Base-by-base conservation (phyloP, 2,797 vertebrate genomes). In the Anguilla anguilla region DNA sequence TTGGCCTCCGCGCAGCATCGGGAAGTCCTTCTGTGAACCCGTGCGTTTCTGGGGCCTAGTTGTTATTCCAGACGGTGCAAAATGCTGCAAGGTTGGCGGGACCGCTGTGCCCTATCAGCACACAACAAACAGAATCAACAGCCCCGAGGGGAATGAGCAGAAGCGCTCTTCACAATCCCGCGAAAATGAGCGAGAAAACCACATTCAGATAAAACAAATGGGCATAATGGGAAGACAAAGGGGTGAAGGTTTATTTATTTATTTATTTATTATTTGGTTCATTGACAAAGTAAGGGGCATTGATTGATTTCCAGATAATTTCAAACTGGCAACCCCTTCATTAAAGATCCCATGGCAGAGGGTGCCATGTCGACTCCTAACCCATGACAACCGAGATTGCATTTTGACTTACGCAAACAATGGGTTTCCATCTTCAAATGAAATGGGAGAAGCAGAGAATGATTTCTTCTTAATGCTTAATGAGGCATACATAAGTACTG, bases 331-430 rank as follows among this genome's bases (percentile, higher is more conserved):
- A 59, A 59, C 15, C 53, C 1, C 53, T 17, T 59, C 57, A 19
- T 59, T 59, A 59, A 59, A 3, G 57, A 59, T 59, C 57, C 57
- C 17, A 59, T 59, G 57, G 17, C 57, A 59, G 17, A 17, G 57
- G 17, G 82, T 61, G 31, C 49, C 46, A 85, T 77, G 86, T 28
- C 22, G 46, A 84, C 67, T 79, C 15, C 15, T 85, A 55, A 28
- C 7, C 83, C 6, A 85, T 61, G 83, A 88, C 39, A 67, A 55
- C 7, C 64, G 25, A 85, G 83, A 81, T 49, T 85, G 87, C 22
- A 88, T 88, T 87, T 84, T 74, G 61, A 88, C 85, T 55, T 69
- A 69, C 51, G 67, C 77, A 83, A 74, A 17, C 51, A 88, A 77
- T 57, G 51, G 10, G 64, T 59, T 79, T 79, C 83, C 69, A 88